Evolutionary conservation across 2,888 invertebrate species (phyloP).

Genomic region (Mimachlamys varia): DNA sequence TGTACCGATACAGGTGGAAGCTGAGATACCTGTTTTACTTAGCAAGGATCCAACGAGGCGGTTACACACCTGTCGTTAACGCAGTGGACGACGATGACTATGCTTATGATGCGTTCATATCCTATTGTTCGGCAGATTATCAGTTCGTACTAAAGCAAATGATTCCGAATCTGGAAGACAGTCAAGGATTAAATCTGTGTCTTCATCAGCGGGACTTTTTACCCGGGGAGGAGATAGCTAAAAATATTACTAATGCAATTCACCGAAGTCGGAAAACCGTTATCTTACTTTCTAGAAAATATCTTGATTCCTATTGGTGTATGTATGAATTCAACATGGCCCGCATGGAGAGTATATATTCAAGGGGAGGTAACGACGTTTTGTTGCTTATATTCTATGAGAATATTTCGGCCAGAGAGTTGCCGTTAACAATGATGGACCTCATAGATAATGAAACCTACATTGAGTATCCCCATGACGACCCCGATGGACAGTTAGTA

Average conservation of each 20-base stretch:
- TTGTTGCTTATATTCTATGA: slow-evolving; percentile 46
- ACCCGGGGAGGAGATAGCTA: slow-evolving; percentile 58
- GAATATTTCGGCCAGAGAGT: neutral
- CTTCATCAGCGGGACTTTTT: slow-evolving; percentile 64
- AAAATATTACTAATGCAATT: slow-evolving; percentile 62
- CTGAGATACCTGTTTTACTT: slow-evolving; percentile 55
- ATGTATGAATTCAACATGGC: slow-evolving; percentile 66
- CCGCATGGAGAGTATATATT: slow-evolving; percentile 59
- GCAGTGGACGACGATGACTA: slow-evolving; percentile 36
- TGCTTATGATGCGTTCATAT: slow-evolving; percentile 60
- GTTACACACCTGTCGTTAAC: slow-evolving; percentile 42
- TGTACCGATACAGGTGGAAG: slow-evolving; percentile 56
- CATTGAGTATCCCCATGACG: slow-evolving; percentile 11
- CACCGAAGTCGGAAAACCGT: slow-evolving; percentile 62
- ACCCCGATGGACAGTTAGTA: neutral
- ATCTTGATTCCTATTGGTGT: slow-evolving; percentile 62
- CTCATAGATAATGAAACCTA: slow-evolving; percentile 38
- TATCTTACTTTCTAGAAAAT: slow-evolving; percentile 58
- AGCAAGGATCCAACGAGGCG: slow-evolving; percentile 47
- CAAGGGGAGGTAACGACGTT: slow-evolving; percentile 39
- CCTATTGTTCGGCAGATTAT: slow-evolving; percentile 53
- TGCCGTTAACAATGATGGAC: slow-evolving; percentile 46
- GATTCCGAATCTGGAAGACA: slow-evolving; percentile 40
- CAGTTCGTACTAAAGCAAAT: slow-evolving; percentile 44
- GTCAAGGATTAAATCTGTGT: slow-evolving; percentile 55